A percentile compares a stretch with the other conserved stretches of the same genome.
These are phyloP conservation scores for Clarias fuscus DNA, from an alignment of 2,797 vertebrate genomes.

Conservation along the genomic window DNA sequence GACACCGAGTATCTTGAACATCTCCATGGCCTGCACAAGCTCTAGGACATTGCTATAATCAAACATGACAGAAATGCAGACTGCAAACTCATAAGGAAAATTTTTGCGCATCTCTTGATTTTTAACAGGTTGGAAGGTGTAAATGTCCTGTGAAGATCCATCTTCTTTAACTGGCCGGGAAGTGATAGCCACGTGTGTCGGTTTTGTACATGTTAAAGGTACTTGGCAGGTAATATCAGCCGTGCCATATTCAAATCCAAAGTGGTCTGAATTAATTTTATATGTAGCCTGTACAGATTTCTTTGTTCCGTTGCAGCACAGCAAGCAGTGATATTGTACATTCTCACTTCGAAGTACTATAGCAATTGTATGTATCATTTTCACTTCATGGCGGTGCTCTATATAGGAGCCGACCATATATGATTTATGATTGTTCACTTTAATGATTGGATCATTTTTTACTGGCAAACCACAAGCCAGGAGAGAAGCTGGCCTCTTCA, in stretches of 20 bases:
- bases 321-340: conserved; percentile 43
- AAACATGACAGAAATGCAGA: conserved; percentile 66
- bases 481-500: too few relatives aligned
- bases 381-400: neutral
- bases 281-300: conserved; percentile 6
- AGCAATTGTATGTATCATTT: conserved; percentile 52
- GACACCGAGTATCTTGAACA: conserved; percentile 65
- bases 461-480: conserved; percentile 3
- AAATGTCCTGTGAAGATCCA: neutral
- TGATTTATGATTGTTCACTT: conserved; percentile 21
- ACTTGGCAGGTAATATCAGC: conserved; percentile 61
- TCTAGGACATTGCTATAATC: conserved; percentile 64
- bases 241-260: conserved; percentile 61
- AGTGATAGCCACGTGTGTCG: conserved; percentile 56
- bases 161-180: neutral
- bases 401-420: conserved; percentile 45
- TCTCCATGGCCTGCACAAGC: conserved; percentile 68
- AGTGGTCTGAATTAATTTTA: conserved; percentile 52
- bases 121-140: conserved; percentile 47
- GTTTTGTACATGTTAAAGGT: conserved; percentile 41
- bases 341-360: conserved; percentile 49
- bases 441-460: conserved; percentile 20
- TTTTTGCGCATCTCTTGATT: conserved; percentile 34
- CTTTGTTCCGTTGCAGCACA: conserved; percentile 46
- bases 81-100: conserved; percentile 58